Conservation (phyloP, 2,888 invertebrate genomes). For the Rhogogaster chlorosoma region DNA sequence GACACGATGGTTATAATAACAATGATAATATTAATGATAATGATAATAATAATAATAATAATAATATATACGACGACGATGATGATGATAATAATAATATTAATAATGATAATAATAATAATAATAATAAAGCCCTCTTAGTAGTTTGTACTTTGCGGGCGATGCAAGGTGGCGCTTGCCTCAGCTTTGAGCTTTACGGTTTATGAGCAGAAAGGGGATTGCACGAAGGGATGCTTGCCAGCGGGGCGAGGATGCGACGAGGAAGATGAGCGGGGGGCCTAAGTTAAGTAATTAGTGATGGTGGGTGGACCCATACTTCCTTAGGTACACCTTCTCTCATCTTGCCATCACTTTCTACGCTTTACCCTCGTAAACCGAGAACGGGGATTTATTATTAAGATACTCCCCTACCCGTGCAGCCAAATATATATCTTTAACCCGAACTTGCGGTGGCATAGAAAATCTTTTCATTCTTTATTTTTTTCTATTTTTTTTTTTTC, state of each 20-base stretch:
- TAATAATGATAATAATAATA: constrained; percentile 3
- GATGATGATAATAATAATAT: constrained; percentile 61
- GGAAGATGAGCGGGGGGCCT: constrained; percentile 64
- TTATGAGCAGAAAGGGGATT: constrained; percentile 55
- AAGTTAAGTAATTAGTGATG: constrained; percentile 72
- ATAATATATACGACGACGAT: constrained; percentile 52
- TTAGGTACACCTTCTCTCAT: constrained; percentile 42
- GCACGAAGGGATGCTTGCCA: constrained; percentile 31
- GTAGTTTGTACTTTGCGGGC: constrained; percentile 62
- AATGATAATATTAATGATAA: background rate
- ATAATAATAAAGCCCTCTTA: constrained; percentile 57
- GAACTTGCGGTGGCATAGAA: background rate
- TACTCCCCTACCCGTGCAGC: constrained; percentile 20
- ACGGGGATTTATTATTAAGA: constrained; percentile 58
- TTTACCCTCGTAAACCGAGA: constrained; percentile 56
- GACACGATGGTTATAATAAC: constrained; percentile 56
- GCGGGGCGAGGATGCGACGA: constrained; percentile 64
- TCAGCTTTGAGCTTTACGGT: constrained; percentile 60
- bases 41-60: background rate
- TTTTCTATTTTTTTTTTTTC: background rate
- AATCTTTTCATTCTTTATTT: background rate
- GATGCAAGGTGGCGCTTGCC: constrained; percentile 52
- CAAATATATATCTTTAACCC: background rate
- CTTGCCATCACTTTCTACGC: constrained; percentile 51
- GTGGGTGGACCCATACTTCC: constrained; percentile 64